Evolutionary conservation across 2,113 vertebrate species (phyloP), one percentile per base, ranked within the genome.

Genomic region (Terrapene triunguis): DNA sequence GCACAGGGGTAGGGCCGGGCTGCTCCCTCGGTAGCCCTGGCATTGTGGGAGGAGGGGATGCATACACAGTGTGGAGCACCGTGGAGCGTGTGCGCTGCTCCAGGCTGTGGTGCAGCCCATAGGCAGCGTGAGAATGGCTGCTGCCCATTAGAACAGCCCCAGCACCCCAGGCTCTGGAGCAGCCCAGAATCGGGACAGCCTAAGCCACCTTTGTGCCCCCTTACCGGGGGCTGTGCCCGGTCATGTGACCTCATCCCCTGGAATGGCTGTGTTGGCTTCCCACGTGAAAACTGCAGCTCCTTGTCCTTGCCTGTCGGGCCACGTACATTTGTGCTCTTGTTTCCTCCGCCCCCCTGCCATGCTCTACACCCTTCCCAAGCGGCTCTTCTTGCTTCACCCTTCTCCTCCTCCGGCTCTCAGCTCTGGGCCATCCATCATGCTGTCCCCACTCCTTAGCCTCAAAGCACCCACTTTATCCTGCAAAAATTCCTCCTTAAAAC

Each of bases 381-480:
- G 42, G 7, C 29, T 89, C 0, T 0, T 1, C 8, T 8, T 16
- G 90, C 32, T 24, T 91, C 54, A 79, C 59, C 27, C 4, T 89
- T 21, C 1, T 2, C 14, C 27, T 13, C 53, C 32, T 88, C 51
- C 19, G 47, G 32, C 7, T 17, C 53, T 54, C 53, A 54, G 53
- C 48, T 50, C 48, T 48, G 48, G 10, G 48, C 51, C 51, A 53
- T 11, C 5, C 76, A 35, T 38, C 32, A 2, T 5, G 14, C 82
- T 79, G 54, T 80, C 29, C 50, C 47, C 47, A 13, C 8, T 13
- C 1, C 1, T 54, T 17, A 21, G 16, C 53, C 53, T 21, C 53
- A 54, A 2, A 54, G 53, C 53, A 19, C 19, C 53, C 53, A 54
- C 53, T 19, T 17, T 17, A 54, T 54, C 53, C 53, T 54, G 53